These are phyloP conservation scores for Phalera bucephala DNA, from an alignment of 2,888 invertebrate genomes.

Conservation along the genomic window DNA sequence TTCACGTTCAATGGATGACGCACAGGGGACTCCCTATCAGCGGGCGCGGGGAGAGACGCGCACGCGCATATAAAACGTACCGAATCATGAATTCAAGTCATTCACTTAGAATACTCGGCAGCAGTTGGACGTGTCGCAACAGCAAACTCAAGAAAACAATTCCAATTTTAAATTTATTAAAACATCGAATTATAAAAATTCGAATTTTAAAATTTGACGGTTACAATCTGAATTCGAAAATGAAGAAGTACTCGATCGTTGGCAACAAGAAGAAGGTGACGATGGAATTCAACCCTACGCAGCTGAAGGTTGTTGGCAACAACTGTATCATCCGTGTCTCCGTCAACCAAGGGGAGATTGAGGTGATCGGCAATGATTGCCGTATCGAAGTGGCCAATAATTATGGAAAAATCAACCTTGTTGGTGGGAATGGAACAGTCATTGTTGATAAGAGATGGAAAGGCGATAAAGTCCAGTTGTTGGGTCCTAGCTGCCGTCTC, in stretches of 20 bases:
- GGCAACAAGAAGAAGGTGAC: conserved; percentile 79
- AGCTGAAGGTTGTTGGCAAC: conserved; percentile 70
- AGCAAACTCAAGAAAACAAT: conserved; percentile 4
- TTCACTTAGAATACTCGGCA: conserved; percentile 25
- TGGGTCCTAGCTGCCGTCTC: conserved; percentile 60
- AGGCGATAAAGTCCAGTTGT: conserved; percentile 63
- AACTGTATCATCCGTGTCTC: conserved; percentile 64
- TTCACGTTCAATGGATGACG: conserved; percentile 41
- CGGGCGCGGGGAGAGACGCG: conserved; percentile 29
- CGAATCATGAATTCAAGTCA: conserved; percentile 18
- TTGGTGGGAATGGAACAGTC: conserved; percentile 66
- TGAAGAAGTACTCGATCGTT: conserved; percentile 73
- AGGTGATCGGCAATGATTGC: conserved; percentile 75
- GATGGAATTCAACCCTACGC: conserved; percentile 65
- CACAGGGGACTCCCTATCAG: conserved; percentile 48
- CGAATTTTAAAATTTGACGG: conserved; percentile 17
- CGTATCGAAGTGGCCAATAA: conserved; percentile 65
- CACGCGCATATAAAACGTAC: conserved; percentile 31
- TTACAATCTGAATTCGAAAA: conserved; percentile 40
- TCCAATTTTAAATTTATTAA: conserved; percentile 7
- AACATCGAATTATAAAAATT: conserved; percentile 9
- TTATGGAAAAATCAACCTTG: conserved; percentile 62
- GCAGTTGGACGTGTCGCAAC: conserved; percentile 5
- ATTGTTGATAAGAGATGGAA: conserved; percentile 56
- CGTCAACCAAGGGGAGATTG: conserved; percentile 68